Conservation (phyloP, 2,797 vertebrate species). For the Lutra lutra region DNA sequence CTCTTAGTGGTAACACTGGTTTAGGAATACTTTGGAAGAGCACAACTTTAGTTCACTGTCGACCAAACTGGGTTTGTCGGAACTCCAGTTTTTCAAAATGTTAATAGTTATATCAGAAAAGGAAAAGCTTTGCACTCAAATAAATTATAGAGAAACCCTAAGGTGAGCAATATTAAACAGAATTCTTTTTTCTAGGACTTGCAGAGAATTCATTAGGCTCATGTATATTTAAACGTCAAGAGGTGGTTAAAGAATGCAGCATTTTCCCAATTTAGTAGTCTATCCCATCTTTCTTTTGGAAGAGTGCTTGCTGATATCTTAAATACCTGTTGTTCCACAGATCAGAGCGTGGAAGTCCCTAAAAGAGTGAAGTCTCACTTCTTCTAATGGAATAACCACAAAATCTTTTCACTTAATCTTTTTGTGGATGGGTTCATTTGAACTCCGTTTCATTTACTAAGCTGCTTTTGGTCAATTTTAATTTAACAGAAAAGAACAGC, state of each 20-base stretch:
- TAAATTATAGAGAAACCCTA: not conserved
- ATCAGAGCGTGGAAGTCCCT: not conserved
- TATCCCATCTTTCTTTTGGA: not conserved
- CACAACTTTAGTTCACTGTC: not conserved
- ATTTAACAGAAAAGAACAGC: constrained; percentile 49
- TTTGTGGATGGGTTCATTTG: not conserved
- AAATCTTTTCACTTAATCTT: not conserved
- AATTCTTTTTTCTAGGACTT: constrained; percentile 12
- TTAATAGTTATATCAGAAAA: not conserved
- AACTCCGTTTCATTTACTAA: constrained; percentile 41
- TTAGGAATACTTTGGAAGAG: not conserved
- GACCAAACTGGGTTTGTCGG: not conserved
- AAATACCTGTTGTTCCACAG: not conserved
- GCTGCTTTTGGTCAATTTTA: not conserved
- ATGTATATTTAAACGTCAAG: not conserved
- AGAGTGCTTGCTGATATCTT: not conserved
- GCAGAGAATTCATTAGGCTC: not conserved
- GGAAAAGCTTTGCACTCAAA: not conserved
- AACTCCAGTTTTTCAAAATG: not conserved
- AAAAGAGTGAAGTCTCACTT: not conserved
- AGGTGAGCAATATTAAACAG: not conserved
- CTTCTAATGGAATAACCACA: not conserved
- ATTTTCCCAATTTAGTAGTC: not conserved
- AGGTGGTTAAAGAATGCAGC: not conserved
- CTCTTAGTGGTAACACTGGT: not conserved